A percentile compares a stretch with the other conserved stretches of the same genome.
Evolutionary conservation across 2,888 invertebrate species (phyloP).

Genomic region (Xylophagus ater): DNA sequence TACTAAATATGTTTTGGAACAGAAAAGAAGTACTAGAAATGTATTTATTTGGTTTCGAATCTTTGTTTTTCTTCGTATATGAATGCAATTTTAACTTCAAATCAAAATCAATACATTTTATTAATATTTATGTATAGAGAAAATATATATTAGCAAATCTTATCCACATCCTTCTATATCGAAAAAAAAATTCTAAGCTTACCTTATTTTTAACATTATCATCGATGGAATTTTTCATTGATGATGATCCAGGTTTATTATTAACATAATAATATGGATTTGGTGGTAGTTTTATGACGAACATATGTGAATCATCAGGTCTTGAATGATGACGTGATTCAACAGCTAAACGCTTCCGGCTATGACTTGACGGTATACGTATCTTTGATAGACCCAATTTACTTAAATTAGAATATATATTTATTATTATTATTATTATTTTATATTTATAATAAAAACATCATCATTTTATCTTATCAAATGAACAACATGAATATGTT

Average conservation of each 20-base stretch:
- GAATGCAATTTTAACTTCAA: too few relatives aligned
- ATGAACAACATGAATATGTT: too few relatives aligned
- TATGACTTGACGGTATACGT: conserved; percentile 63
- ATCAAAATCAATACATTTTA: too few relatives aligned
- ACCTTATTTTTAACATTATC: conserved; percentile 40
- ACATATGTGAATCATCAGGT: conserved; percentile 74
- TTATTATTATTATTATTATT: conserved; percentile 6
- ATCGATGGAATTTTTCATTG: conserved; percentile 33
- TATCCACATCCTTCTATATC: too few relatives aligned
- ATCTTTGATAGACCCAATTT: conserved; percentile 65
- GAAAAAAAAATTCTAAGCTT: conserved; percentile 3
- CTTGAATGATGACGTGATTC: conserved; percentile 58
- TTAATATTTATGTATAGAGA: too few relatives aligned
- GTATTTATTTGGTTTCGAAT: too few relatives aligned
- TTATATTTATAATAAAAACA: too few relatives aligned
- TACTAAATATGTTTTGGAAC: too few relatives aligned
- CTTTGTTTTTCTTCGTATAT: too few relatives aligned
- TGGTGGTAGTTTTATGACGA: conserved; percentile 76
- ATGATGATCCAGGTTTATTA: conserved; percentile 51
- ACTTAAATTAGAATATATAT: conserved; percentile 44
- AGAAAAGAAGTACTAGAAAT: too few relatives aligned
- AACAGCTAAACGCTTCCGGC: conserved; percentile 67
- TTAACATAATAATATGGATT: conserved; percentile 69
- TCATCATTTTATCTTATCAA: too few relatives aligned
- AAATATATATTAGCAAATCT: too few relatives aligned